A percentile compares a stretch with the other conserved stretches of the same genome.
phyloP scores from a whole-genome alignment of 1,140 invertebrate species.

The Micrasema minimum region DNA sequence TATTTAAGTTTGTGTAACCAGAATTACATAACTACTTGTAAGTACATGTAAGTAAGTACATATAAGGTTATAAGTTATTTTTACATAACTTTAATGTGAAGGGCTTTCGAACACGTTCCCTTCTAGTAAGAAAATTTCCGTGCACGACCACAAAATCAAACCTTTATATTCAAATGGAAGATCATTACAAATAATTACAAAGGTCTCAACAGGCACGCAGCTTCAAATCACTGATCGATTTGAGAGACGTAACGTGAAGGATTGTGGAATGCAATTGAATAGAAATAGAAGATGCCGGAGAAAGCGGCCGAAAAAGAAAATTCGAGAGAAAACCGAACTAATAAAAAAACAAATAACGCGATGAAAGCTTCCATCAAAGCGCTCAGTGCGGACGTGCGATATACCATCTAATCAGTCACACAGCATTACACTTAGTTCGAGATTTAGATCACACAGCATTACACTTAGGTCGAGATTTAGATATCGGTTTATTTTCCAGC shows the following conservation, averaged over 20 bases:
- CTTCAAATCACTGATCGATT: slow-evolving; percentile 17
- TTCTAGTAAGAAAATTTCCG: slow-evolving; percentile 6
- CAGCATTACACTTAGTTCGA: neutral
- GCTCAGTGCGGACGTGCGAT: slow-evolving; percentile 10
- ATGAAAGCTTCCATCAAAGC: slow-evolving; percentile 25
- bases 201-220: slow-evolving; percentile 6
- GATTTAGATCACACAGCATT: neutral
- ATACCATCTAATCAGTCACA: slow-evolving; percentile 12
- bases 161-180: slow-evolving; percentile 2
- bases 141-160: slow-evolving; percentile 19
- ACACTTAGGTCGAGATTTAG: neutral
- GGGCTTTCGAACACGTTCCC: too few relatives aligned
- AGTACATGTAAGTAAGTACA: too few relatives aligned
- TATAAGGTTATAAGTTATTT: too few relatives aligned
- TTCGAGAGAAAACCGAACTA: slow-evolving; percentile 13
- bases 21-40: too few relatives aligned
- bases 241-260: slow-evolving; percentile 15
- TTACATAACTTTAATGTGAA: too few relatives aligned
- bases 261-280: slow-evolving; percentile 31
- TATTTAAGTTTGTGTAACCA: too few relatives aligned
- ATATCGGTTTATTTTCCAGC: too few relatives aligned
- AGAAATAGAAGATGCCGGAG: slow-evolving; percentile 7
- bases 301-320: slow-evolving; percentile 35
- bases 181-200: slow-evolving; percentile 12
- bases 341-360: slow-evolving; percentile 28